Evolutionary conservation across 2,888 invertebrate genomes (phyloP).

Genomic region (Hypercompe scribonia): DNA sequence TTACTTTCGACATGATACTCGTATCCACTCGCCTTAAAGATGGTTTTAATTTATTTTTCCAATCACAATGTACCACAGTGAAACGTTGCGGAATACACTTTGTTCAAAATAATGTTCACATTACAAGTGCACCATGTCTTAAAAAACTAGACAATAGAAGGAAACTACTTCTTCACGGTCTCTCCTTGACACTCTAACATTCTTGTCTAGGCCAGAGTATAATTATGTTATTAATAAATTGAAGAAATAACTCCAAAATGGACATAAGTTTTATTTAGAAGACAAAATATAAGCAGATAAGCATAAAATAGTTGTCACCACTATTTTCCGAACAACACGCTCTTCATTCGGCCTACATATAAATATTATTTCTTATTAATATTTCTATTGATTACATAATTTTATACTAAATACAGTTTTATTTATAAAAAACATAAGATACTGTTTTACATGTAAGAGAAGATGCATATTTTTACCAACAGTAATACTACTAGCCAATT

Average conservation of each 20-base stretch:
- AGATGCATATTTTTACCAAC: background rate
- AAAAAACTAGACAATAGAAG: background rate
- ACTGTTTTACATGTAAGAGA: too few species aligned
- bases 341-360: background rate
- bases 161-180: background rate
- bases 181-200: constrained; percentile 2
- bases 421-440: background rate
- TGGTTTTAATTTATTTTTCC: too few species aligned
- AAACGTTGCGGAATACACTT: too few species aligned
- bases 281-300: background rate
- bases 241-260: background rate
- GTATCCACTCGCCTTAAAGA: too few species aligned
- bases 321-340: background rate
- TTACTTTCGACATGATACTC: too few species aligned
- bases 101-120: background rate
- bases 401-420: background rate
- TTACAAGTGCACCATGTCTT: background rate
- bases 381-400: background rate
- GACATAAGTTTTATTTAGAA: background rate
- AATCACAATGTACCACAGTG: too few species aligned
- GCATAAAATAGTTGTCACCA: background rate
- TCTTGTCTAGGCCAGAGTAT: background rate
- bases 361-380: background rate
- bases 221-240: background rate
- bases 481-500: background rate